Conservation (phyloP, 2,888 invertebrate species). For the Magallana nippona region DNA sequence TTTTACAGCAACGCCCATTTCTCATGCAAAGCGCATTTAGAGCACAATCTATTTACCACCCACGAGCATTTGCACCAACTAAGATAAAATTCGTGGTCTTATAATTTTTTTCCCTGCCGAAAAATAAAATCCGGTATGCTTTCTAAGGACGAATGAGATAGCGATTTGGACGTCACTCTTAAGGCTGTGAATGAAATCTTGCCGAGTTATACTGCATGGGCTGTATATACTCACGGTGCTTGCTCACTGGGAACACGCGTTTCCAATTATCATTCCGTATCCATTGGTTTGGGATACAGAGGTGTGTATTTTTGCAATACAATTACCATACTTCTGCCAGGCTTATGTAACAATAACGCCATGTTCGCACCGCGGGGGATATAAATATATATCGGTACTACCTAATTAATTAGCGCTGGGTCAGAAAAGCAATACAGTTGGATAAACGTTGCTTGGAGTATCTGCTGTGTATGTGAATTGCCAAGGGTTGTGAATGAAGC, state of each 20-base stretch:
- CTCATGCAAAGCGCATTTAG: neutral
- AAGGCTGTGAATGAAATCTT: too few relatives aligned
- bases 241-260: neutral
- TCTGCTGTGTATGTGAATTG: too few relatives aligned
- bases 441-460: too few relatives aligned
- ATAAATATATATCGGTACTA: neutral
- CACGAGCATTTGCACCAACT: neutral
- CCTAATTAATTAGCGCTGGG: neutral
- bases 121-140: too few relatives aligned
- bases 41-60: constrained; percentile 15
- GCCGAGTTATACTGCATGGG: too few relatives aligned
- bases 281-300: neutral
- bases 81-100: neutral
- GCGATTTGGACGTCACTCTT: too few relatives aligned
- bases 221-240: too few relatives aligned
- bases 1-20: constrained; percentile 10
- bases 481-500: too few relatives aligned
- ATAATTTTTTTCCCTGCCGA: too few relatives aligned
- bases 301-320: constrained; percentile 12
- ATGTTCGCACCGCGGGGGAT: neutral
- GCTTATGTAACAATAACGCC: neutral
- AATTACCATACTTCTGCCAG: neutral
- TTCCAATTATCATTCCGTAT: constrained; percentile 9
- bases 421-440: neutral
- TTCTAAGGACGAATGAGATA: too few relatives aligned